A percentile compares a stretch with the other conserved stretches of the same genome.
Conservation (phyloP, 2,113 vertebrate species). For the Rynchops niger region DNA sequence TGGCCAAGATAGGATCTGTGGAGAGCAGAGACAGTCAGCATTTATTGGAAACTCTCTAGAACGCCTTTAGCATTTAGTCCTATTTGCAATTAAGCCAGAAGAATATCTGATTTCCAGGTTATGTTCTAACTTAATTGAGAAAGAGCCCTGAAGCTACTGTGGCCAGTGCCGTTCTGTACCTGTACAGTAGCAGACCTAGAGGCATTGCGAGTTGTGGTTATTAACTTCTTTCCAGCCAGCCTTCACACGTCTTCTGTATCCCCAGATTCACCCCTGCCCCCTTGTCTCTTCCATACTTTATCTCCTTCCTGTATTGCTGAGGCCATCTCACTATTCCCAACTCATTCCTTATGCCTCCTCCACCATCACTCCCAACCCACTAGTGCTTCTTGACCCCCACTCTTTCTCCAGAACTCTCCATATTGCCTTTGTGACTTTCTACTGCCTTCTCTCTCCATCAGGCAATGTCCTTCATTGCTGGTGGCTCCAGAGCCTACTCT, state of each 20-base stretch:
- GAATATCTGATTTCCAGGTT: background rate
- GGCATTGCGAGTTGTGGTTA: background rate
- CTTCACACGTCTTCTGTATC: background rate
- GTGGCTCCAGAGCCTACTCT: background rate
- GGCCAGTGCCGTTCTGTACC: background rate
- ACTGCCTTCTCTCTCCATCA: background rate
- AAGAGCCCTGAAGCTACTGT: background rate
- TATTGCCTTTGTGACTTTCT: background rate
- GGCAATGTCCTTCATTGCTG: background rate
- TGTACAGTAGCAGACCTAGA: background rate
- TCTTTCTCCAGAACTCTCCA: background rate
- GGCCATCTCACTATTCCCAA: background rate
- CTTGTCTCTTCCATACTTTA: background rate
- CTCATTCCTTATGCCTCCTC: background rate
- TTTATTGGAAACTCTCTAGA: background rate
- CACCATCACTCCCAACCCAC: background rate
- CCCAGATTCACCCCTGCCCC: background rate
- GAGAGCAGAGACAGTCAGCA: background rate
- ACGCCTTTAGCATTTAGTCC: background rate
- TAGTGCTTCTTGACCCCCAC: background rate
- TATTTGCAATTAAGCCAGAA: background rate
- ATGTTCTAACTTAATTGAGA: background rate
- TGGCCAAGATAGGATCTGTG: background rate
- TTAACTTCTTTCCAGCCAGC: background rate
- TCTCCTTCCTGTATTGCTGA: background rate